Evolutionary conservation across 2,113 vertebrate species (phyloP).

Genomic region (Alectura lathami): DNA sequence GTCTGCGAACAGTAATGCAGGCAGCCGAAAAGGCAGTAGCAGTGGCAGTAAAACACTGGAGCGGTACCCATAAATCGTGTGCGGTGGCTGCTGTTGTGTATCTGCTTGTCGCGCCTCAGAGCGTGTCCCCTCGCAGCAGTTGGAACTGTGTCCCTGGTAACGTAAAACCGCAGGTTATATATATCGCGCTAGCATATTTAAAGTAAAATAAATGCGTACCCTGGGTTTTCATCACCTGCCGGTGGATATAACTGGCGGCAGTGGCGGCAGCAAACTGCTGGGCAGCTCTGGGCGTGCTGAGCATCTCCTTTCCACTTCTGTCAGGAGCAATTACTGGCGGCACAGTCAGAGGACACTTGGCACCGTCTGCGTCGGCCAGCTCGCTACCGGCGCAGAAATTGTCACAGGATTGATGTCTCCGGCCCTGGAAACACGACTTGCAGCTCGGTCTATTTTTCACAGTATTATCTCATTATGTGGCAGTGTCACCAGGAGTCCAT

Average conservation of each 20-base stretch:
- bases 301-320: not conserved
- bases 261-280: not conserved
- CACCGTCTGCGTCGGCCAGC: not conserved
- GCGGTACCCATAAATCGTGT: too few species aligned
- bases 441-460: not conserved
- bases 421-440: not conserved
- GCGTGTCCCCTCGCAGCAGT: not conserved
- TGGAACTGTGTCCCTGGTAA: not conserved
- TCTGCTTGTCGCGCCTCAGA: not conserved
- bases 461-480: conserved; percentile 2
- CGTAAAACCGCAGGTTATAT: not conserved
- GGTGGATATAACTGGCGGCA: not conserved
- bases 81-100: too few species aligned
- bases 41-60: too few species aligned
- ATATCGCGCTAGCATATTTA: fast-evolving
- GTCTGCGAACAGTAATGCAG: too few species aligned
- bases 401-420: not conserved
- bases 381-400: not conserved
- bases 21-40: too few species aligned
- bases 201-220: not conserved
- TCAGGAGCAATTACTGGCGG: not conserved
- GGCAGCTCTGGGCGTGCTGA: not conserved
- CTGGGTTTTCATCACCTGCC: not conserved
- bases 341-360: not conserved
- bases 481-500: not conserved